phyloP scores from a whole-genome alignment of 2,888 invertebrate genomes.

The Sinotaia quadrata region DNA sequence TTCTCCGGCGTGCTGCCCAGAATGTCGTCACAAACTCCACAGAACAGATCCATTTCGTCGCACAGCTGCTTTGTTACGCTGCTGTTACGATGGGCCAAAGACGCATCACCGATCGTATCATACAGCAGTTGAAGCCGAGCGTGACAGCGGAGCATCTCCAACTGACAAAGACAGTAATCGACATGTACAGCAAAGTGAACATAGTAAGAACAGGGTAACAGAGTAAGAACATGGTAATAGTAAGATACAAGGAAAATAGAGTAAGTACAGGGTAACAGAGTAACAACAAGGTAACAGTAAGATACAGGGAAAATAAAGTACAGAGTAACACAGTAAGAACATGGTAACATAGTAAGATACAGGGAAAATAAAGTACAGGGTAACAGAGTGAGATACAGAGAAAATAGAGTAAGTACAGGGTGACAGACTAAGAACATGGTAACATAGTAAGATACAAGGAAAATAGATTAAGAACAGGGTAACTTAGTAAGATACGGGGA shows the following conservation, averaged over 20 bases:
- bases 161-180: slow-evolving; percentile 59
- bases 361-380: too few species aligned
- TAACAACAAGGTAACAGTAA: too few species aligned
- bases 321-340: too few species aligned
- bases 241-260: neutral
- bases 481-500: too few species aligned
- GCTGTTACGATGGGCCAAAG: slow-evolving; percentile 83
- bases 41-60: slow-evolving; percentile 83
- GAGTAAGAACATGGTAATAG: neutral
- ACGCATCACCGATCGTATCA: slow-evolving; percentile 85
- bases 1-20: slow-evolving; percentile 82
- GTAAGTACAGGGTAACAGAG: too few species aligned
- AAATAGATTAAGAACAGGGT: too few species aligned
- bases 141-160: slow-evolving; percentile 74
- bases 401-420: too few species aligned
- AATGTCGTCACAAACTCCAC: slow-evolving; percentile 84
- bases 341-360: too few species aligned
- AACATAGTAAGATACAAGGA: too few species aligned
- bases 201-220: neutral
- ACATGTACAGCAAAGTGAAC: neutral
- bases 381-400: too few species aligned
- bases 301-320: too few species aligned
- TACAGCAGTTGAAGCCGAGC: slow-evolving; percentile 86
- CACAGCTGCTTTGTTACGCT: slow-evolving; percentile 73
- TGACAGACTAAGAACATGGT: too few species aligned